Evolutionary conservation across 2,113 vertebrate genomes (phyloP).

Genomic region (Mungos mungo): DNA sequence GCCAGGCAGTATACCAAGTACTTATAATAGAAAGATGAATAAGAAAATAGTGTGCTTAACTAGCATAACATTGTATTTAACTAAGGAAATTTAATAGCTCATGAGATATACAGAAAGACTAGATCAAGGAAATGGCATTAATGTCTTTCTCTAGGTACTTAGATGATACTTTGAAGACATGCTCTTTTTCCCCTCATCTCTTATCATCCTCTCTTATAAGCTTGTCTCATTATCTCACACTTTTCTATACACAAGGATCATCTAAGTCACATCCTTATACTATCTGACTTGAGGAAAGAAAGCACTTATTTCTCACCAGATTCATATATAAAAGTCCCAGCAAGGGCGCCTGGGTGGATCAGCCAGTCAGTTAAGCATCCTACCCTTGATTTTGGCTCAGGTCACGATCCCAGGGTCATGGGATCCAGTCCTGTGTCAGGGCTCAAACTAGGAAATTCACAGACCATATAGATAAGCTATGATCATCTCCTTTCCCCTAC

Average conservation of each 20-base stretch:
- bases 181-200: not conserved
- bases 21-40: not conserved
- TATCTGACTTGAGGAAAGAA: not conserved
- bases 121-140: not conserved
- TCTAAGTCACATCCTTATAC: not conserved
- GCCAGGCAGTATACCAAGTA: not conserved
- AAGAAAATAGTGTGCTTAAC: not conserved
- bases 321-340: not conserved
- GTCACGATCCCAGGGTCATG: too few species aligned
- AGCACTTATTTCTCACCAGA: not conserved
- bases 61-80: not conserved
- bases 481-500: too few species aligned
- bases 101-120: not conserved
- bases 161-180: not conserved
- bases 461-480: not conserved
- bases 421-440: too few species aligned
- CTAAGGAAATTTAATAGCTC: not conserved
- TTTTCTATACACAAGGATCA: not conserved
- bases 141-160: not conserved
- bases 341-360: too few species aligned
- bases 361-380: too few species aligned
- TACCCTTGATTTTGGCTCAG: too few species aligned
- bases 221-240: not conserved
- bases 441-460: not conserved
- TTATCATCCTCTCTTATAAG: not conserved